phyloP scores from a whole-genome alignment of 2,797 vertebrate genomes.

The Gallirallus australis region DNA sequence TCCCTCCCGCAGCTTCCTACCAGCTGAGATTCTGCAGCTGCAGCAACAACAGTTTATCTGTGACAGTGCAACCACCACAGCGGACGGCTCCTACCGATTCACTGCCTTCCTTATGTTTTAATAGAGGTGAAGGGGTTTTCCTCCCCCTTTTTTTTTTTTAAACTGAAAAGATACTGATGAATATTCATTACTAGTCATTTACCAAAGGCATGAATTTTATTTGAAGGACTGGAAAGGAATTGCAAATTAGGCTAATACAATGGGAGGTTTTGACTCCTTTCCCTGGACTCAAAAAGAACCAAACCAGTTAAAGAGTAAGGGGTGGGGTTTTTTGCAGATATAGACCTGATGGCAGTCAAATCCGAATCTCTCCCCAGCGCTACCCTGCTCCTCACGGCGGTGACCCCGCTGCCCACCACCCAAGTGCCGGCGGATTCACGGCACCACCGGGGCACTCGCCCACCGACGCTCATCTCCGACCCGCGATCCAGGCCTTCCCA shows the following conservation, averaged over 20 bases:
- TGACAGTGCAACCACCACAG: neutral
- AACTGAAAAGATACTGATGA: slow-evolving; percentile 39
- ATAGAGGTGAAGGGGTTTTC: neutral
- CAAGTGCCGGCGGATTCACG: neutral
- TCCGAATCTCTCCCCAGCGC: neutral
- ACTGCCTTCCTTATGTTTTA: slow-evolving; percentile 34
- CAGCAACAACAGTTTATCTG: slow-evolving; percentile 60
- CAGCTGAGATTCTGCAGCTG: slow-evolving; percentile 66
- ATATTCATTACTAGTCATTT: slow-evolving; percentile 33
- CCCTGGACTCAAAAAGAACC: neutral
- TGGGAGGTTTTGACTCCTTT: neutral
- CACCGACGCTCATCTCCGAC: neutral
- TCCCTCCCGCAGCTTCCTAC: slow-evolving; percentile 37
- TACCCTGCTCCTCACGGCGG: fast-evolving
- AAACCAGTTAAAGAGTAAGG: neutral
- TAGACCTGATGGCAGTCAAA: neutral
- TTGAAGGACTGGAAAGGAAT: slow-evolving; percentile 3
- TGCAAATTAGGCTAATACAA: neutral
- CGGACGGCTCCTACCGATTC: neutral
- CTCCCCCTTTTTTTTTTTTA: neutral
- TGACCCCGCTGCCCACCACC: neutral
- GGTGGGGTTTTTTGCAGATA: neutral
- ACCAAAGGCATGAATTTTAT: neutral
- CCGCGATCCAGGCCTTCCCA: neutral
- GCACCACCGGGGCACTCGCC: neutral